Base-by-base conservation (phyloP, 1,140 invertebrate genomes). In the Dreissena polymorpha region DNA sequence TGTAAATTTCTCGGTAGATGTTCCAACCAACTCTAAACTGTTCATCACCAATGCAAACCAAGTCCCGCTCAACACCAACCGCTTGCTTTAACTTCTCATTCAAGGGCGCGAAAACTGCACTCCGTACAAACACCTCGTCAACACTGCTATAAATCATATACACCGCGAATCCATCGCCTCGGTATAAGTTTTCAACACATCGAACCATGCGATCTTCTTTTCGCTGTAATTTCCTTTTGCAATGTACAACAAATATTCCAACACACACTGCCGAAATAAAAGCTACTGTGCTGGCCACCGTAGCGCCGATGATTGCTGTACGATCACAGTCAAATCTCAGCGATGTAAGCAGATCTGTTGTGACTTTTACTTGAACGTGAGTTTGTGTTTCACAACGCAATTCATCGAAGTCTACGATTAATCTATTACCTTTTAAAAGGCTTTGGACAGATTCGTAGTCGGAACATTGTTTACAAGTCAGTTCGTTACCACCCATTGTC, bases 111-210 rank as follows among this genome's bases (percentile, higher is more conserved):
- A 53, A 0, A 21, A 73, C n/a, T n/a, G 13, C 27, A n/a, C 16
- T 73, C 16, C 60, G 25, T 13, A 73, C 71, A 25, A 73, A 73
- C 21, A 57, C 53, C 49, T 73, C 49, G 16, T 73, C 71, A 10
- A 57, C 71, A 55, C 53, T 73, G 71, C 71, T 73, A 27, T 16
- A 73, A 7, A 57, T 27, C 7, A 73, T 23, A 73, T 57, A 73
- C 3, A 57, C 49, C 6, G 21, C 71, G 25, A 73, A 73, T 55
- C 60, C 51, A 57, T 57, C 3, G 49, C 71, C 71, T 73, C 55
- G 51, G 10, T 23, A 25, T 21, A 73, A 14, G n/a, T 14, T 55
- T 0, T 25, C 23, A 0, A 57, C 5, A 13, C 53, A 3, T 8
- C 5, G 39, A 39, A 39, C 39, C 29, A 7, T 21, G 16, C 49